Evolutionary conservation across 2,797 vertebrate species (phyloP), one percentile per base, ranked within the genome.

Genomic region (Mallotus villosus): DNA sequence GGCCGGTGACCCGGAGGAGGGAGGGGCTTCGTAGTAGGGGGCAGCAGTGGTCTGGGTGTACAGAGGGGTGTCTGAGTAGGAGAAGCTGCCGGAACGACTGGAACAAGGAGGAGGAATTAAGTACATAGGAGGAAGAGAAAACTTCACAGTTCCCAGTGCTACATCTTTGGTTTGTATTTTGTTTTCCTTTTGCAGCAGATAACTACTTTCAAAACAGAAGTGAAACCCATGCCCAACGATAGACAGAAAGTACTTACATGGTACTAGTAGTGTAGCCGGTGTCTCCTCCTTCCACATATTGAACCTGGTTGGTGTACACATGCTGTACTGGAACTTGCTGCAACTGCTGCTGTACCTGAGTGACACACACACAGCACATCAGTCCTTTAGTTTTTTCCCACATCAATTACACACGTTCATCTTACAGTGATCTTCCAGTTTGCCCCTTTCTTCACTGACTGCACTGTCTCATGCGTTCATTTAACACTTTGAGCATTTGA

Each of bases 281-380:
- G 12, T 97, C 96, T 65, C 89, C 93, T 63, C 93, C 95, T 81
- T 98, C 96, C 87, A 97, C 96, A 81, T 97, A 98, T 85, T 98
- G 96, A 83, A 97, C 96, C 87, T 96, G 96, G 85, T 94, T 95
- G 82, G 96, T 86, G 80, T 97, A 97, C 58, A 97, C 95, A 68
- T 98, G 96, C 73, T 96, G 93, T 63, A 97, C 95, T 0, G 95
- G 94, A 57, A 97, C 95, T 87, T 96, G 91, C 80, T 95, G 94
- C 57, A 97, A 93, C 87, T 97, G 96, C 89, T 96, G 95, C 79
- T 89, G 90, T 71, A 92, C 88, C 87, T 51, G 24, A 12, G 51
- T 73, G 14, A 53, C 64, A 27, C 65, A 27, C 14, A 24, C 1
- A 2, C 11, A 66, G 5, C 11, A 66, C 16, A 25, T n/a, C 22